Evolutionary conservation across 2,888 invertebrate genomes (phyloP), one percentile per base, ranked within the genome.

Genomic region (Calameuta pallipes): DNA sequence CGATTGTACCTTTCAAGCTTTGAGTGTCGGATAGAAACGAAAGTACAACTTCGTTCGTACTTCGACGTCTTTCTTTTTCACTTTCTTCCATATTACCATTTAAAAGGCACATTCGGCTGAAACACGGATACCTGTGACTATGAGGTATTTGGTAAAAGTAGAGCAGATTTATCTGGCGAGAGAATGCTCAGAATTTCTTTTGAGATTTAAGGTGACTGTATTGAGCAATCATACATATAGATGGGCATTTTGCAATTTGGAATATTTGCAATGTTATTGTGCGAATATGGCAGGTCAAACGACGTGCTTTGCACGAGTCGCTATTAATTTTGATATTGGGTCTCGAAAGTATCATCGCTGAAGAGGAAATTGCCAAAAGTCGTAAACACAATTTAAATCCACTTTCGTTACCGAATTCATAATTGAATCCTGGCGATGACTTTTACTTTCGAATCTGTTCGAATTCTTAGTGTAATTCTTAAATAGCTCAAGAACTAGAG

Each of bases 141-240:
- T 9, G 6, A 23, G 41, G 41, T 56, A 23, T 56, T 56, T 70
- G 79, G 78, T 80, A 73, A 83, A 87, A 86, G 80, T 83, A 79
- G 85, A 87, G 84, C 84, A 84, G 82, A 85, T 74, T 83, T 84
- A 80, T 83, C 87, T 86, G 87, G 86, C 86, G 87, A 88, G 84
- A 82, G 83, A 84, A 81, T 71, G 83, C 75, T 76, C 83, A 80
- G 82, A 81, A 83, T 84, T 36, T 36, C 11, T 85, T 83, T 83
- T 83, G 78, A 84, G 85, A 84, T 84, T 85, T 85, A 82, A 87
- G 87, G 87, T 86, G 81, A 86, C 78, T 78, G 79, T 31, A 74
- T 15, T 0, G 23, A 11, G 0, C 15, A 11, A n/a, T 35, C 13
- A 78, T 77, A 35, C 11, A 11, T 35, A 76, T 75, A 80, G 76